Conservation (phyloP, 2,113 vertebrate species). For the Larimichthys crocea region DNA sequence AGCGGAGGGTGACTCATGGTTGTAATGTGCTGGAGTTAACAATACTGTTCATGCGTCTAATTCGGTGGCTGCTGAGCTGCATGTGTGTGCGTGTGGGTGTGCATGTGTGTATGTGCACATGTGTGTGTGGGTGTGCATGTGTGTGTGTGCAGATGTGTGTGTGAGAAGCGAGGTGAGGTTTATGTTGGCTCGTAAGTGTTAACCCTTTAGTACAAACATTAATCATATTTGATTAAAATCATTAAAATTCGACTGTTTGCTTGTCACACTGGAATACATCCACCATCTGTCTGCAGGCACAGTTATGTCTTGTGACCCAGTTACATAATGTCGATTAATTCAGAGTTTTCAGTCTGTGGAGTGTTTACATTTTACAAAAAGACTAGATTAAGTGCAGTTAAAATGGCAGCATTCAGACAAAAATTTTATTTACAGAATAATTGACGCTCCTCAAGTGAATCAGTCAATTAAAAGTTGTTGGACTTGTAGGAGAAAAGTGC, state of each 20-base stretch:
- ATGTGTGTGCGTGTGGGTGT: slow-evolving; percentile 37
- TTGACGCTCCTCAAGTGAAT: slow-evolving; percentile 2
- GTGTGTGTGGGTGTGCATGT: slow-evolving; percentile 31
- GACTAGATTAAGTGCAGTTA: slow-evolving; percentile 10
- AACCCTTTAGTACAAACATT: slow-evolving; percentile 50
- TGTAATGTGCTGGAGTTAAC: slow-evolving; percentile 72
- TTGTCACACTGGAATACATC: slow-evolving; percentile 1
- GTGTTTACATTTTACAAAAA: slow-evolving; percentile 12
- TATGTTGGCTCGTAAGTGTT: slow-evolving; percentile 47
- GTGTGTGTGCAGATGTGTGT: slow-evolving; percentile 33
- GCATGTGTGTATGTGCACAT: slow-evolving; percentile 17
- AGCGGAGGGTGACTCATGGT: slow-evolving; percentile 73
- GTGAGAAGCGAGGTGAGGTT: slow-evolving; percentile 37
- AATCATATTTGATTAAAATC: slow-evolving; percentile 17
- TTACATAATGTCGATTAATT: slow-evolving; percentile 36
- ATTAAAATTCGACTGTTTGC: neutral
- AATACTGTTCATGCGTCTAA: slow-evolving; percentile 71
- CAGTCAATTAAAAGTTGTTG: neutral
- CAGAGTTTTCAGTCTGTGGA: neutral
- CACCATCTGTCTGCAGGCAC: slow-evolving; percentile 39
- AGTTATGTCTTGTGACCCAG: slow-evolving; percentile 28
- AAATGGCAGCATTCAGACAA: slow-evolving; percentile 42
- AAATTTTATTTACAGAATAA: neutral
- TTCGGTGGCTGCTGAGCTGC: slow-evolving; percentile 56
- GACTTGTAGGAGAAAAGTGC: neutral